These are phyloP conservation scores for Sciurus carolinensis DNA, from an alignment of 2,797 vertebrate species.

Conservation along the genomic window DNA sequence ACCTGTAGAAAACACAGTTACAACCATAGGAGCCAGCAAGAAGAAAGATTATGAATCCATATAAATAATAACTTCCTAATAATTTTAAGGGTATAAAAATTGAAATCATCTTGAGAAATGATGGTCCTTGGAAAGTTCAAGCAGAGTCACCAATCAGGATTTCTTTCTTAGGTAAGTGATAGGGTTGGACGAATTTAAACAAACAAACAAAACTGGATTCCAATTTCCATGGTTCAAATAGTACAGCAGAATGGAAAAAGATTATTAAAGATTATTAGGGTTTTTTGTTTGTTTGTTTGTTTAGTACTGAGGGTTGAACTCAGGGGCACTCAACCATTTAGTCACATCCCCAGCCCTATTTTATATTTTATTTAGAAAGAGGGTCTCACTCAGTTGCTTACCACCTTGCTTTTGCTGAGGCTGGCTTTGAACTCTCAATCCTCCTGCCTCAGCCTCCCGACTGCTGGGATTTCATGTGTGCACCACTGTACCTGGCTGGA, in stretches of 20 bases:
- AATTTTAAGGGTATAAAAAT: slow-evolving; percentile 23
- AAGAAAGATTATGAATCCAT: background rate
- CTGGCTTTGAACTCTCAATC: too few species aligned
- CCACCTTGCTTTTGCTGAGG: too few species aligned
- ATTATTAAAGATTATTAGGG: too few species aligned
- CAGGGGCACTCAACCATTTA: too few species aligned
- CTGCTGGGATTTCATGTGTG: too few species aligned
- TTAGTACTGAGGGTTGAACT: too few species aligned
- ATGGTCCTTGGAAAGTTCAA: background rate
- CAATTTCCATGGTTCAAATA: background rate
- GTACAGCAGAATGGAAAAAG: background rate
- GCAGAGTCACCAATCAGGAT: background rate
- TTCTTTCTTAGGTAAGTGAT: slow-evolving; percentile 6
- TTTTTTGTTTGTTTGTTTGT: too few species aligned
- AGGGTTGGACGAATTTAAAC: background rate
- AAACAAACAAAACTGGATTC: background rate
- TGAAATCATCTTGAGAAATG: slow-evolving; percentile 13
- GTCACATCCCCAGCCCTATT: too few species aligned
- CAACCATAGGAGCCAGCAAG: background rate
- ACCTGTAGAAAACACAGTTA: background rate
- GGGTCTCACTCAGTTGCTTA: too few species aligned
- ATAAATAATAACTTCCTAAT: background rate
- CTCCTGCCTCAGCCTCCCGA: too few species aligned
- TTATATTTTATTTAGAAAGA: too few species aligned
- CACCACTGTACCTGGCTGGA: too few species aligned